Conservation (phyloP, 2,797 vertebrate genomes). For the Ctenochaetus hawaiiensis region DNA sequence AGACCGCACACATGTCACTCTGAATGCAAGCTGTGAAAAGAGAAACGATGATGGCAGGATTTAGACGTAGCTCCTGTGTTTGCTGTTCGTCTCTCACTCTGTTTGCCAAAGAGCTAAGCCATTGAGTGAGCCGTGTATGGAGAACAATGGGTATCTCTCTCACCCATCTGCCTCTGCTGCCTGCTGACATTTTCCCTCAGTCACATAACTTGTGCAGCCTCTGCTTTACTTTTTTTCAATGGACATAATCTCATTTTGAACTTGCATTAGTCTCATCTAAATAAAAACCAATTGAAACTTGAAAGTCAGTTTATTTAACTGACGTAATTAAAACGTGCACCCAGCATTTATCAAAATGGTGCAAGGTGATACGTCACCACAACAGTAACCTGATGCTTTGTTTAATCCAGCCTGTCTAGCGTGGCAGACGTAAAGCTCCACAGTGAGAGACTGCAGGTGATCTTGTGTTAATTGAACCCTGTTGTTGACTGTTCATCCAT, state of each 20-base stretch:
- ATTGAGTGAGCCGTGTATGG: conserved; percentile 38
- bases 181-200: conserved; percentile 33
- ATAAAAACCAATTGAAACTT: neutral
- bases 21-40: conserved; percentile 33
- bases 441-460: conserved; percentile 50
- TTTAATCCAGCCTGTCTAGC: conserved; percentile 51
- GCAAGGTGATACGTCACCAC: conserved; percentile 37
- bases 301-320: conserved; percentile 16
- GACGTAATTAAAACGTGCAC: conserved; percentile 5
- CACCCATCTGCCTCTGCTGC: conserved; percentile 39
- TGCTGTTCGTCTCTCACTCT: conserved; percentile 51
- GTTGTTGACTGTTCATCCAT: conserved; percentile 54
- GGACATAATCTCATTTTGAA: neutral
- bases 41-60: conserved; percentile 33
- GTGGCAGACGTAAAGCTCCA: conserved; percentile 38
- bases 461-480: conserved; percentile 72
- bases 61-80: conserved; percentile 48
- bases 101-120: conserved; percentile 59
- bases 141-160: conserved; percentile 53
- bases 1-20: conserved; percentile 7
- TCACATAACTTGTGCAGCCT: neutral
- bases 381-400: conserved; percentile 58
- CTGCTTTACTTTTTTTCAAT: neutral
- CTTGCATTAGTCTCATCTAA: neutral
- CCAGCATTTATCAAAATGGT: conserved; percentile 27